Evolutionary conservation across 92 coral and sea anemone genomes (phyloP).

Genomic region (Epizoanthus ramosus): DNA sequence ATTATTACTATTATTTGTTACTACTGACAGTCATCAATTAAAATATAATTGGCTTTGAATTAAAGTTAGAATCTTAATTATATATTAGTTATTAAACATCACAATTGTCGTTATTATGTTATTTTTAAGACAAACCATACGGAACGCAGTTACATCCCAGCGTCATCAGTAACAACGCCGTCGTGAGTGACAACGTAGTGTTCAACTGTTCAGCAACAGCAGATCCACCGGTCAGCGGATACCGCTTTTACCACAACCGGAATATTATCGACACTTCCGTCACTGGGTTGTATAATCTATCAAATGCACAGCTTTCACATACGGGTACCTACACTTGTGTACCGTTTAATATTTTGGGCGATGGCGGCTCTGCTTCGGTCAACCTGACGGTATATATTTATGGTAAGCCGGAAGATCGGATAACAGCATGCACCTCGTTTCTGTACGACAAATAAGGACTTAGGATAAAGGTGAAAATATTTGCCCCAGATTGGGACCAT

Average conservation of each 20-base stretch:
- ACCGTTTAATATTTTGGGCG: slow-evolving; percentile 53
- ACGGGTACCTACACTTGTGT: slow-evolving; percentile 46
- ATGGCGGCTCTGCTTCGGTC: slow-evolving; percentile 32
- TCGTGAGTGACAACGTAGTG: slow-evolving; percentile 15
- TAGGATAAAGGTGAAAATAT: too few species aligned
- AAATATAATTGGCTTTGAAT: too few species aligned
- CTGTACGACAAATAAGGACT: background rate
- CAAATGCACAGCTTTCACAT: slow-evolving; percentile 33
- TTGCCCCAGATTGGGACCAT: too few species aligned
- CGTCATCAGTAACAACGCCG: slow-evolving; percentile 23
- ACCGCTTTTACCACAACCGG: slow-evolving; percentile 42
- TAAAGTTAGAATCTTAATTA: too few species aligned
- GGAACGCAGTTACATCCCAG: slow-evolving; percentile 25
- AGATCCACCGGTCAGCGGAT: slow-evolving; percentile 38
- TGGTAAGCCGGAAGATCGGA: background rate
- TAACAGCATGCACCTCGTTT: background rate
- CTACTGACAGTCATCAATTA: too few species aligned
- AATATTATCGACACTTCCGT: background rate
- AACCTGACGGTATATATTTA: slow-evolving; percentile 55
- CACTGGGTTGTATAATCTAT: slow-evolving; percentile 43
- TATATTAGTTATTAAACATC: too few species aligned
- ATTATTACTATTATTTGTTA: too few species aligned
- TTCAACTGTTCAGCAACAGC: slow-evolving; percentile 53
- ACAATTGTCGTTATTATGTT: background rate
- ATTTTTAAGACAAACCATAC: slow-evolving; percentile 47